Conservation (phyloP, 2,888 invertebrate species). For the Caenorhabditis sp. region DNA sequence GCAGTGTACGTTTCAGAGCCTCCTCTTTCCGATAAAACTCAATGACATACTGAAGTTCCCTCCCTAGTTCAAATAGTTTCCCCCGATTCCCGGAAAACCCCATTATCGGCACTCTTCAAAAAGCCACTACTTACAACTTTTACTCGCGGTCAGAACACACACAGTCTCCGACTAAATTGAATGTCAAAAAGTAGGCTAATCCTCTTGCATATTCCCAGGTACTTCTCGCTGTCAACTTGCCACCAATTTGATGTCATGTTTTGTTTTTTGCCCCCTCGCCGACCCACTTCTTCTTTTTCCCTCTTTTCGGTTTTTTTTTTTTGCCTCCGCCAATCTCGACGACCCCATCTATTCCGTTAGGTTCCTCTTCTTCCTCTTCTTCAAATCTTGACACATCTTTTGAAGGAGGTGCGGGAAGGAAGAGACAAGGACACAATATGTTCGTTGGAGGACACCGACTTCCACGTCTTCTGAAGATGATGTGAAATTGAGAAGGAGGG, state of each 20-base stretch:
- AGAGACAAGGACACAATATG: conserved; percentile 20
- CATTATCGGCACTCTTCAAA: too few relatives aligned
- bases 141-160: neutral
- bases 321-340: conserved; percentile 6
- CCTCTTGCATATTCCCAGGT: conserved; percentile 33
- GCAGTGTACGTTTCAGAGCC: too few relatives aligned
- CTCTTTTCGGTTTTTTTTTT: neutral
- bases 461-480: neutral
- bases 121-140: neutral
- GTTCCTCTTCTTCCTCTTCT: too few relatives aligned
- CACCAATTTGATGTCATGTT: too few relatives aligned
- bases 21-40: too few relatives aligned
- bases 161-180: neutral
- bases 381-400: conserved; percentile 56
- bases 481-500: neutral
- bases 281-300: conserved; percentile 24
- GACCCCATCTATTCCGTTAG: conserved; percentile 36
- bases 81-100: neutral
- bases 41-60: too few relatives aligned
- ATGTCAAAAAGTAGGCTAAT: conserved; percentile 43
- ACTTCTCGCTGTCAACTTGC: neutral
- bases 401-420: conserved; percentile 23
- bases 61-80: too few relatives aligned
- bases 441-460: neutral
- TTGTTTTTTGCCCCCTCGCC: conserved; percentile 30